Base-by-base conservation (phyloP, 2,888 invertebrate species). In the Scaptomyza polygonia region DNA sequence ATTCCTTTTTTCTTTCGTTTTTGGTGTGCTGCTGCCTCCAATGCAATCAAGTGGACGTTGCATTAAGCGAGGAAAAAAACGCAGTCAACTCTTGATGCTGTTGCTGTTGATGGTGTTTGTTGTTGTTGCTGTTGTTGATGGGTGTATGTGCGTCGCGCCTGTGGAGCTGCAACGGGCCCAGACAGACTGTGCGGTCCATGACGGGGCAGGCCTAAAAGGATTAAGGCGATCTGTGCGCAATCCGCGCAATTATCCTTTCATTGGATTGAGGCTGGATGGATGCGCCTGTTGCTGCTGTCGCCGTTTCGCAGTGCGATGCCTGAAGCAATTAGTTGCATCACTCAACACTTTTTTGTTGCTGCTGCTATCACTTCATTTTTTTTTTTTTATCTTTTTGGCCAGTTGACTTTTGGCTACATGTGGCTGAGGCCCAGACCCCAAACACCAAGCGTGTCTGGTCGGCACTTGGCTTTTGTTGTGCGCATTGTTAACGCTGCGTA, bases 191-290 rank as follows among this genome's bases (percentile, higher is more conserved):
- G 9, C 18, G 18, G 56, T 52, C 57, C 72, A 43, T 68, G 77
- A 53, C 67, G 74, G 49, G 64, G 40, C 52, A 55, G 77, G 80
- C 79, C 84, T 87, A 87, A 87, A 87, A 83, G 88, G 87, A 87
- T 87, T 87, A 88, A 88, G 88, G 88, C 88, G 86, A 88, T 87
- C 88, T 88, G 88, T 77, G 88, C 75, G 88, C 88, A 86, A 86
- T 87, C 84, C 88, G 84, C 80, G 80, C 84, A 85, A 82, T 86
- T 88, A 87, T 87, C 88, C 88, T 81, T 85, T 87, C 83, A 87
- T 71, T 72, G 78, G 63, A 74, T 77, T 74, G 73, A 58, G 48
- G 54, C 42, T 39, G 36, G 16, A n/a, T 44, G 30, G 36, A 16
- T 14, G 49, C 21, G 36, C 54, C 40, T 56, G 47, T 42, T 49